Percentiles rank a stretch among this genome's conserved stretches.
Conservation (phyloP, 2,888 invertebrate species). For the Steinernema hermaphroditum region DNA sequence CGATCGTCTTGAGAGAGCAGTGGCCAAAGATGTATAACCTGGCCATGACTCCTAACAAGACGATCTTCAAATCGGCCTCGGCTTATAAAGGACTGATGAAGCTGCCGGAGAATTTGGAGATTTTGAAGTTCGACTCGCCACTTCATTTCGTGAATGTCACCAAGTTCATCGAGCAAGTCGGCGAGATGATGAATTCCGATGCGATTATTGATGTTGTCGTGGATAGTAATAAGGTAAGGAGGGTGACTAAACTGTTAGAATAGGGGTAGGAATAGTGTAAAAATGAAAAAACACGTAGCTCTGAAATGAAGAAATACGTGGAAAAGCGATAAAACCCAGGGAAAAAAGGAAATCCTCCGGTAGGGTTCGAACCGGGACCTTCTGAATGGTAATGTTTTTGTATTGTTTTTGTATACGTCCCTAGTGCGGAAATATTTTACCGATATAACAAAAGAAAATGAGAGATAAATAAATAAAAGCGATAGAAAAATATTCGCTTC, state of each 20-base stretch:
- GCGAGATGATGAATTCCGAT: constrained; percentile 33
- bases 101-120: background rate
- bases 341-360: too few species aligned
- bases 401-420: too few species aligned
- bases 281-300: too few species aligned
- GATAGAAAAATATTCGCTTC: too few species aligned
- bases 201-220: background rate
- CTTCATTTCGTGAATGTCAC: constrained; percentile 59
- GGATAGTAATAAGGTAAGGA: constrained; percentile 37
- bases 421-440: too few species aligned
- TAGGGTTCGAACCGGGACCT: too few species aligned
- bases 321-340: too few species aligned
- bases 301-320: too few species aligned
- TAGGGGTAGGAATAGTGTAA: too few species aligned
- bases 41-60: constrained; percentile 27
- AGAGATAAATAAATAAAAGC: too few species aligned
- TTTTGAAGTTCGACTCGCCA: constrained; percentile 40
- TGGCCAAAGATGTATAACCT: constrained; percentile 55
- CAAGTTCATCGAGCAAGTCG: constrained; percentile 48
- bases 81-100: constrained; percentile 31
- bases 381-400: too few species aligned
- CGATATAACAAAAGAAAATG: too few species aligned
- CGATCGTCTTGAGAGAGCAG: constrained; percentile 75
- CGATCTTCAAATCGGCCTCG: constrained; percentile 37
- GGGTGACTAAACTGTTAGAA: background rate